Conservation (phyloP, 2,113 vertebrate species). For the Accipiter virgatus region DNA sequence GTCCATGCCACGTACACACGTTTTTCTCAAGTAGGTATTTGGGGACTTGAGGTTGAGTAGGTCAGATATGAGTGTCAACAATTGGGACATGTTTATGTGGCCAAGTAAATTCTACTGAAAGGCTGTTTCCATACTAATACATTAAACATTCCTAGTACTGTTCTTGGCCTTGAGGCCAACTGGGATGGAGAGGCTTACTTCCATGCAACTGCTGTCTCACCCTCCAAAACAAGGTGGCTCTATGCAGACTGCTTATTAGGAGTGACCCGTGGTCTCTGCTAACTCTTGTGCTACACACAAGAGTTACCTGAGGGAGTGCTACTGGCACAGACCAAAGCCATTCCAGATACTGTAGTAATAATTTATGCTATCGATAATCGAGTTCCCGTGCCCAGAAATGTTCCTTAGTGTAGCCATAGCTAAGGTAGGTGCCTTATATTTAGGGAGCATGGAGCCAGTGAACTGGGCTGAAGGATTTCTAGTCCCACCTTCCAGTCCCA, state of each 20-base stretch:
- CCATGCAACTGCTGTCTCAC: background rate
- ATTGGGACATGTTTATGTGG: background rate
- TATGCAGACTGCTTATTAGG: background rate
- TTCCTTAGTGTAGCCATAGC: background rate
- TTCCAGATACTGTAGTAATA: background rate
- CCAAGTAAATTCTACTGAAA: background rate
- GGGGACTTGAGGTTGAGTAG: background rate
- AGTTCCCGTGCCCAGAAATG: background rate
- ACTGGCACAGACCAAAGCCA: background rate
- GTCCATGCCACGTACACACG: background rate
- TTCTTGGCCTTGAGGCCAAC: background rate
- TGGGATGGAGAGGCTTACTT: background rate
- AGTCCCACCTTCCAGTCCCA: background rate
- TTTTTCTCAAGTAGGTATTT: background rate
- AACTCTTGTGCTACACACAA: background rate
- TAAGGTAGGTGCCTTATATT: background rate
- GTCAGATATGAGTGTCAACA: background rate
- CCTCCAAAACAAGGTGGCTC: background rate
- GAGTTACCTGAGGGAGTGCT: background rate
- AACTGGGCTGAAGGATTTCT: background rate
- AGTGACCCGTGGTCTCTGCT: background rate
- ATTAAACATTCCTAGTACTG: background rate
- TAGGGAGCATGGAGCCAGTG: background rate
- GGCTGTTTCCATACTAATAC: background rate
- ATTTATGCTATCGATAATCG: background rate